These are phyloP conservation scores for Incurvaria masculella DNA, from an alignment of 2,888 invertebrate species.

Conservation along the genomic window DNA sequence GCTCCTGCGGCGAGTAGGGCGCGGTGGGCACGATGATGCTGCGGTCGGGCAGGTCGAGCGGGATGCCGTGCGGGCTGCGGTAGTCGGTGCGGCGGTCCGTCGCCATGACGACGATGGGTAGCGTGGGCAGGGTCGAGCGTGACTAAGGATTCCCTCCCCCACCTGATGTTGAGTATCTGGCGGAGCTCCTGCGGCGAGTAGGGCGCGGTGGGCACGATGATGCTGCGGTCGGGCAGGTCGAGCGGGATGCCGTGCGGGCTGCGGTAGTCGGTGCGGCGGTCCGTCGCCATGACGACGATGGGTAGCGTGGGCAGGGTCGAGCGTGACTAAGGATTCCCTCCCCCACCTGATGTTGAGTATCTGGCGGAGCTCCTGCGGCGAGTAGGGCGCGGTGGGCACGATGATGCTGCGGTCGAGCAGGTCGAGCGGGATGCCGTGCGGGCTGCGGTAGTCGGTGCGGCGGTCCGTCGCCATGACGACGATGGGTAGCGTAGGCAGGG, in stretches of 20 bases:
- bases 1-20: conserved; percentile 84
- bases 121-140: too few species aligned
- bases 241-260: conserved; percentile 98
- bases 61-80: conserved; percentile 95
- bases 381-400: conserved; percentile 86
- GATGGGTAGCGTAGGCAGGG: conserved; percentile 89
- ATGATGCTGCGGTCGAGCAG: conserved; percentile 80
- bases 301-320: too few species aligned
- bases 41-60: conserved; percentile 92
- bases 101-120: conserved; percentile 98
- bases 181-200: conserved; percentile 86
- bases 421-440: conserved; percentile 97
- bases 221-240: conserved; percentile 82
- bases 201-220: conserved; percentile 84
- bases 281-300: conserved; percentile 98
- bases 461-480: conserved; percentile 99
- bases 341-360: conserved; percentile 79
- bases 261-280: conserved; percentile 90
- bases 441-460: conserved; percentile 90
- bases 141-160: conserved; percentile 4
- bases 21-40: conserved; percentile 77
- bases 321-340: neutral
- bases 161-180: conserved; percentile 87
- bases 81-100: conserved; percentile 97
- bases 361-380: conserved; percentile 84